Conservation (phyloP, 2,888 invertebrate genomes). For the Epinotia ramella region DNA sequence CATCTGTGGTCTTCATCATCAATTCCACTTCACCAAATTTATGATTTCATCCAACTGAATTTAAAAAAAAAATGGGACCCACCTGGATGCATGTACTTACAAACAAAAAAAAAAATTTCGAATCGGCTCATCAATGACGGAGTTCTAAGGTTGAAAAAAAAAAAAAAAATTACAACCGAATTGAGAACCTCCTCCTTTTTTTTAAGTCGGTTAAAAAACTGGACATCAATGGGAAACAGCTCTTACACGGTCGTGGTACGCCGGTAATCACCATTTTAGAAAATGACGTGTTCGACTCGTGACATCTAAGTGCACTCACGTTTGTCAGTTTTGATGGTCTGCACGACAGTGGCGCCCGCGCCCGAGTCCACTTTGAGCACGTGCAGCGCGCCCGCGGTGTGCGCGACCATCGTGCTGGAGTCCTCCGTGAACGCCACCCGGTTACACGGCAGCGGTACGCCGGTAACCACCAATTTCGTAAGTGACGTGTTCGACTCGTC, state of each 20-base stretch:
- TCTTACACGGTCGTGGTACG: not conserved
- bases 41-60: no score
- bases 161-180: no score
- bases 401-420: constrained; percentile 63
- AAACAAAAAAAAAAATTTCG: no score
- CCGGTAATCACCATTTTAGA: not conserved
- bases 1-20: no score
- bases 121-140: no score
- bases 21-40: no score
- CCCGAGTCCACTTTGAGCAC: constrained; percentile 71
- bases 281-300: not conserved
- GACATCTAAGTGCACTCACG: constrained; percentile 55
- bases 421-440: constrained; percentile 69
- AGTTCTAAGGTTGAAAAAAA: no score
- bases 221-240: no score
- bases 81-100: no score
- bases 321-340: constrained; percentile 67
- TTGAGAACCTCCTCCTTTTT: no score
- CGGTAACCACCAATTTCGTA: constrained; percentile 68
- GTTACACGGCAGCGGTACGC: constrained; percentile 62
- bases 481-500: constrained; percentile 70
- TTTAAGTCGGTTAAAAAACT: no score
- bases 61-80: no score
- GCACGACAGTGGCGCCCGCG: constrained; percentile 69
- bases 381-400: constrained; percentile 59